Evolutionary conservation across 1,140 invertebrate genomes (phyloP), one percentile per base, ranked within the genome.

Genomic region (Trichonephila clavata): DNA sequence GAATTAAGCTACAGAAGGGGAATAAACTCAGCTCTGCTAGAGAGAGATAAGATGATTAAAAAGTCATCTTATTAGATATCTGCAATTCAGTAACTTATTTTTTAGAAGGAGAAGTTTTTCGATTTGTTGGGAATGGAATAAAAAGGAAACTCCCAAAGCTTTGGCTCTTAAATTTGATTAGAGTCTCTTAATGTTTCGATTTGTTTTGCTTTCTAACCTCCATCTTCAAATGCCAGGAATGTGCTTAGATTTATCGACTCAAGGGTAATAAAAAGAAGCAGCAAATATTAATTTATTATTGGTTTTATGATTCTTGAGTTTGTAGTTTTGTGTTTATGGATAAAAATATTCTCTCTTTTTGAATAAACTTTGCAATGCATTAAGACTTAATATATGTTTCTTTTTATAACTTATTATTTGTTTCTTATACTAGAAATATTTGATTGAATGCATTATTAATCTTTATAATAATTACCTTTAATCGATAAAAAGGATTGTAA

Each of bases 1-100:
- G 86, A 88, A 88, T 88, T 93, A 93, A 63, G 24, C 39, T 32
- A 43, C 50, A 16, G 43, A 27, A 90, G 20, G 63, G 84, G 80
- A 92, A 81, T 60, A 60, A 18, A 61, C 20, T n/a, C 20, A 50
- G 68, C 27, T 83, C 60, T 92, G 59, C 39, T 27, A 32, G 61
- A 90, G 68, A 71, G 65, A n/a, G 88, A 92, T 92, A 92, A 92
- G 59, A 92, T 68, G 59, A 92, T 92, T 84, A 84, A 92, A 92
- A 92, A 81, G 90, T 32, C 43, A 68, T 84, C 80, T 65, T 84
- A 84, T 84, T 59, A 80, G 50, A 92, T 65, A 65, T 92, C 80
- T 57, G 60, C n/a, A 65, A 84, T 84, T 83, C n/a, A 63, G 80
- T 92, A 80, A n/a, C 16, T 90, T 63, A 61, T 68, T 88, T 88